Evolutionary conservation across 2,888 invertebrate species (phyloP).

Genomic region (Tinea trinotella): DNA sequence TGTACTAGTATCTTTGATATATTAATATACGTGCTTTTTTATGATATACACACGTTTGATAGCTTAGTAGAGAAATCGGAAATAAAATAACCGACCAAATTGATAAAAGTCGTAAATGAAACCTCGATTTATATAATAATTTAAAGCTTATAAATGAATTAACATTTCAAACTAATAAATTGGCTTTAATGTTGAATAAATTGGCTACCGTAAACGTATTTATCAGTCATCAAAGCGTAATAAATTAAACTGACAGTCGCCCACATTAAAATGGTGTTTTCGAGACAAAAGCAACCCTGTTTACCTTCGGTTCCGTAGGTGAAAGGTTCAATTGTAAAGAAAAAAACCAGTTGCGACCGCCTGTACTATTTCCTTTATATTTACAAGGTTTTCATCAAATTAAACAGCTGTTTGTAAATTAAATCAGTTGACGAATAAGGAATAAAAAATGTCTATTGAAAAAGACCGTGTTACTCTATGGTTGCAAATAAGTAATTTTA

Average conservation of each 20-base stretch:
- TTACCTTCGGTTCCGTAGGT: slow-evolving; percentile 43
- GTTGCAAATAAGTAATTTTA: no score
- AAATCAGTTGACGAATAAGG: neutral
- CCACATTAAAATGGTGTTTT: neutral
- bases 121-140: no score
- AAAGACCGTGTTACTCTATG: no score
- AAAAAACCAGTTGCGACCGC: slow-evolving; percentile 1
- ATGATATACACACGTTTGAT: no score
- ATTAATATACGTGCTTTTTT: no score
- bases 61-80: no score
- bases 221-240: neutral
- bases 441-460: no score
- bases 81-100: no score
- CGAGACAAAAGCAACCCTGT: slow-evolving; percentile 26
- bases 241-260: neutral
- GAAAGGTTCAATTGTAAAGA: slow-evolving; percentile 49
- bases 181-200: neutral
- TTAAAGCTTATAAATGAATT: no score
- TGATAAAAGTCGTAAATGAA: no score
- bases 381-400: neutral
- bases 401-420: neutral
- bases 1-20: no score
- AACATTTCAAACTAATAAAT: neutral
- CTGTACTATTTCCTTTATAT: neutral
- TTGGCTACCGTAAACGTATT: neutral